Evolutionary conservation across 2,797 vertebrate genomes (phyloP).

Genomic region (Tarsius wallacei): DNA sequence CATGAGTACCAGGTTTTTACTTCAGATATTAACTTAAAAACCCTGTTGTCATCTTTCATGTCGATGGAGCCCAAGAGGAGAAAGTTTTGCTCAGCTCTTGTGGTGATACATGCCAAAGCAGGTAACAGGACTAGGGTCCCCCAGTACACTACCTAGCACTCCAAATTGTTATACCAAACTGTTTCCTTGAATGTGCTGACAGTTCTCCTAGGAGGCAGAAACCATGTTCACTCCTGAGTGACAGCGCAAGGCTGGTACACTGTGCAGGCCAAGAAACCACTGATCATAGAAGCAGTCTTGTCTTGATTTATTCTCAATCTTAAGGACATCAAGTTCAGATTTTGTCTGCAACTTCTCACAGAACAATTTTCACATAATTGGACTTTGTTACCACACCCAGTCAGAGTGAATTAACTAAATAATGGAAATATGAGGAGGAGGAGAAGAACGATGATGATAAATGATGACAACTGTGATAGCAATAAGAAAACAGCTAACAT

Average conservation of each 20-base stretch:
- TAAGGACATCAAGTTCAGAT: not conserved
- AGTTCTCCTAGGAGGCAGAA: not conserved
- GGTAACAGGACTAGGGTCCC: not conserved
- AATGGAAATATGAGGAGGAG: not conserved
- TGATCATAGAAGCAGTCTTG: no score
- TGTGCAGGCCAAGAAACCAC: not conserved
- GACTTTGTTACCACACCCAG: not conserved
- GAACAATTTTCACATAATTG: not conserved
- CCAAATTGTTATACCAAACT: accelerated
- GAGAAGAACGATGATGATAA: no score
- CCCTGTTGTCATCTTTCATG: not conserved
- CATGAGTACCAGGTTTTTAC: not conserved
- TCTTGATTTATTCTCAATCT: not conserved
- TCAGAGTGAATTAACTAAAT: not conserved
- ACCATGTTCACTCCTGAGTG: no score
- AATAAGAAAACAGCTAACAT: not conserved
- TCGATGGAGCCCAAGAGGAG: not conserved
- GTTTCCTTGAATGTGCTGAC: no score
- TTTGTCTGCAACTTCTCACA: not conserved
- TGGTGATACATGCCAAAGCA: not conserved
- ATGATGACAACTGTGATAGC: no score
- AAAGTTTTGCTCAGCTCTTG: not conserved
- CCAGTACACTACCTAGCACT: no score
- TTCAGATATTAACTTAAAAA: not conserved
- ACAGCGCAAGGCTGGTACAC: not conserved